These are phyloP conservation scores for Tragelaphus oryx DNA, from an alignment of 2,797 vertebrate genomes.

Conservation along the genomic window DNA sequence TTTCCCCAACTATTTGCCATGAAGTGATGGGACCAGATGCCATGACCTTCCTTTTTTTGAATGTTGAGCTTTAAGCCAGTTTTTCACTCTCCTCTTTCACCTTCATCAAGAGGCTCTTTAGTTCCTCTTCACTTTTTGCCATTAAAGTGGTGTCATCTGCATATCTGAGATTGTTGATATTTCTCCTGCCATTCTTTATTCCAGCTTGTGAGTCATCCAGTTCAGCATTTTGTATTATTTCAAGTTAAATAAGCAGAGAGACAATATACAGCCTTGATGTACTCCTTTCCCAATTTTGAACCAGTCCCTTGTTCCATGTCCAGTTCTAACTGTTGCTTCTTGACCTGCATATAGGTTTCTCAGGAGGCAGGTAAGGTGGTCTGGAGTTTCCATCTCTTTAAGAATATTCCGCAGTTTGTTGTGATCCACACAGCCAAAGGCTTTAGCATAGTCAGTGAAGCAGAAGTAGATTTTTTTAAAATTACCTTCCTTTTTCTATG, in stretches of 20 bases:
- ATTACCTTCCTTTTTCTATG: neutral
- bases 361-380: neutral
- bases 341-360: neutral
- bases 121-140: neutral
- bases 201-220: neutral
- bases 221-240: neutral
- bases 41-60: no score
- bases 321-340: neutral
- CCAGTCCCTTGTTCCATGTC: neutral
- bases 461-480: neutral
- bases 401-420: neutral
- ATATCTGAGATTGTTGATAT: neutral
- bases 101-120: neutral
- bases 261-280: neutral
- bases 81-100: neutral
- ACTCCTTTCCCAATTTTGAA: neutral
- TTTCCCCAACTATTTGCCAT: no score
- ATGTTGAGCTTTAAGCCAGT: no score
- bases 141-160: neutral
- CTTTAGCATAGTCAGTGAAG: neutral
- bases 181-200: neutral
- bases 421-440: neutral
- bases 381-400: neutral
- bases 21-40: no score
- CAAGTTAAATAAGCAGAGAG: neutral